Conservation (phyloP, 2,797 vertebrate genomes). For the Hemitrygon akajei region DNA sequence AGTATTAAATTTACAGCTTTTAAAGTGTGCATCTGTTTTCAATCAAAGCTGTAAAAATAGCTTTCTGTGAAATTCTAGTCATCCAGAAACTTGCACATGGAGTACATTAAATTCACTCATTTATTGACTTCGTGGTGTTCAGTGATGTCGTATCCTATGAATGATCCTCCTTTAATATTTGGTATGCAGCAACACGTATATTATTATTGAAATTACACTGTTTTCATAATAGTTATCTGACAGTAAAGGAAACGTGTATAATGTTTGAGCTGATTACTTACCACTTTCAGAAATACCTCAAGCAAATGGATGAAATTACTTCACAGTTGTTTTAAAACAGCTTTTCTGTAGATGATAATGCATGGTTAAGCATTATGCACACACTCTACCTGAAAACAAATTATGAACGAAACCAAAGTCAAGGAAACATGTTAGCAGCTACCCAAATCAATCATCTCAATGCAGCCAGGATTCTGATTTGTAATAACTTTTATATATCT, state of each 20-base stretch:
- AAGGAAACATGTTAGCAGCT: background rate
- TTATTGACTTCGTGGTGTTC: background rate
- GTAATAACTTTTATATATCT: background rate
- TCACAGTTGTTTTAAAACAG: background rate
- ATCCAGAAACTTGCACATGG: background rate
- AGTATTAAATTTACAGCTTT: slow-evolving; percentile 24
- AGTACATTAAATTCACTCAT: background rate
- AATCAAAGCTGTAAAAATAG: slow-evolving; percentile 10
- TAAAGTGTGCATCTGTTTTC: slow-evolving; percentile 24
- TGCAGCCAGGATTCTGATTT: background rate
- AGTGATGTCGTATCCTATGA: background rate
- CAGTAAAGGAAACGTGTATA: background rate
- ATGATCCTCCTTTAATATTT: background rate
- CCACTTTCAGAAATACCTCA: background rate
- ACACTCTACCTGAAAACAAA: background rate
- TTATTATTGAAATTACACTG: background rate
- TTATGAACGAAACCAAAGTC: background rate
- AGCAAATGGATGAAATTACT: background rate
- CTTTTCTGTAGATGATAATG: background rate
- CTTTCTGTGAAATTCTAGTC: slow-evolving; percentile 12
- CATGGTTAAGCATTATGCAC: background rate
- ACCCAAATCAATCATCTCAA: background rate
- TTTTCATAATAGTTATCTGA: background rate
- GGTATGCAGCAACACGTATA: no score
- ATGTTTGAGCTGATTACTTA: background rate